Percentiles rank a stretch among this genome's conserved stretches.
Evolutionary conservation across 2,797 vertebrate species (phyloP).

Genomic region (Rhinatrema bivittatum): DNA sequence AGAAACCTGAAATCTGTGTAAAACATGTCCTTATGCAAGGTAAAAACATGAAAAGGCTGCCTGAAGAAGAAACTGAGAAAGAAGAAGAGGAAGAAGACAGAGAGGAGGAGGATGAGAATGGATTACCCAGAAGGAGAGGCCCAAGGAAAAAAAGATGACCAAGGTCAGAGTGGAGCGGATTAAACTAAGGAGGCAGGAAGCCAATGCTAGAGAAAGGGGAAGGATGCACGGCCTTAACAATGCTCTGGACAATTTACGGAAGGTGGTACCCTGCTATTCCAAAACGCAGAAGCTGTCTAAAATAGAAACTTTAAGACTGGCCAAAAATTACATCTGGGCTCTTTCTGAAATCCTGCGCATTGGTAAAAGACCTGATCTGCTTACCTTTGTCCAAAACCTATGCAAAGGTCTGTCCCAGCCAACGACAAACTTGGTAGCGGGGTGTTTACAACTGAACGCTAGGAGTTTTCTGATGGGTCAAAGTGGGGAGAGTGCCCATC

Average conservation of each 20-base stretch:
- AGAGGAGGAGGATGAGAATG: slow-evolving; percentile 80
- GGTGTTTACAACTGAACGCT: slow-evolving; percentile 94
- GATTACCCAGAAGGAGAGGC: slow-evolving; percentile 75
- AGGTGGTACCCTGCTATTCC: slow-evolving; percentile 97
- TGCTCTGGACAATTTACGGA: slow-evolving; percentile 91
- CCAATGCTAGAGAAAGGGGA: slow-evolving; percentile 87
- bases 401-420: slow-evolving; percentile 97
- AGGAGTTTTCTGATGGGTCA: slow-evolving; percentile 93
- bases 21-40: slow-evolving; percentile 61
- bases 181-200: slow-evolving; percentile 87
- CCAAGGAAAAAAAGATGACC: slow-evolving; percentile 82
- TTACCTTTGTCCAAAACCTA: slow-evolving; percentile 93
- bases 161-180: slow-evolving; percentile 78
- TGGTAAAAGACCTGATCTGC: slow-evolving; percentile 91
- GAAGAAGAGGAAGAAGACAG: slow-evolving; percentile 75
- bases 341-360: slow-evolving; percentile 92
- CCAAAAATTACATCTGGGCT: slow-evolving; percentile 98
- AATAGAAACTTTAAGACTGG: slow-evolving; percentile 93
- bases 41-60: slow-evolving; percentile 63
- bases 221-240: slow-evolving; percentile 94
- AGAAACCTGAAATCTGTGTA: slow-evolving; percentile 64
- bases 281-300: slow-evolving; percentile 98
- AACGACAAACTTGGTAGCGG: slow-evolving; percentile 95
- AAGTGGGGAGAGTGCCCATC: slow-evolving; percentile 77
- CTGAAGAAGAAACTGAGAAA: slow-evolving; percentile 73